Percentiles rank a stretch among this genome's conserved stretches.
phyloP scores from a whole-genome alignment of 2,113 vertebrate species.

The Meleagris gallopavo region DNA sequence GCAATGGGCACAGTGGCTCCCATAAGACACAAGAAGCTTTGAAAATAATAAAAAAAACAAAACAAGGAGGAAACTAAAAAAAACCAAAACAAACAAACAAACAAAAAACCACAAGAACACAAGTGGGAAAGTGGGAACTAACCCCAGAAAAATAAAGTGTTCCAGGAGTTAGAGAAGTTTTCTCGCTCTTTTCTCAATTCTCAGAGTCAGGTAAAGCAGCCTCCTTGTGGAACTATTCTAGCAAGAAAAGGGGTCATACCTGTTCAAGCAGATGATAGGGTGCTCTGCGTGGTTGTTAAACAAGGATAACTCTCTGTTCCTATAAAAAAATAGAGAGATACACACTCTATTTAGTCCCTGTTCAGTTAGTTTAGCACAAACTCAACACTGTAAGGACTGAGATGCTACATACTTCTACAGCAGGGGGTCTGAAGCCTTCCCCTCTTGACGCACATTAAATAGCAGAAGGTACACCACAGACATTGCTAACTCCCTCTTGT shows the following conservation, averaged over 20 bases:
- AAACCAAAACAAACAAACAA: no score
- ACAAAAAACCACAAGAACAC: background rate
- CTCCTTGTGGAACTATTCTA: background rate
- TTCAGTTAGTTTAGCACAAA: background rate
- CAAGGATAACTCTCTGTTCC: slow-evolving; percentile 48
- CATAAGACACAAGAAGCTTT: background rate
- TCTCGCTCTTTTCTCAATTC: background rate
- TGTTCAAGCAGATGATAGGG: slow-evolving; percentile 45
- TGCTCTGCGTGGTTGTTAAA: slow-evolving; percentile 41
- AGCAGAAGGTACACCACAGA: background rate
- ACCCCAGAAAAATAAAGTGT: background rate
- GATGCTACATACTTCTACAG: background rate
- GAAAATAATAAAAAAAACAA: background rate
- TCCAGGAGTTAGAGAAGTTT: background rate
- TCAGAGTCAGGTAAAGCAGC: background rate
- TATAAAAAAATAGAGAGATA: slow-evolving; percentile 39
- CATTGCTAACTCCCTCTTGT: background rate
- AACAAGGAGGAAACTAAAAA: background rate
- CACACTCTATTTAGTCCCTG: background rate
- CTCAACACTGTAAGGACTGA: background rate
- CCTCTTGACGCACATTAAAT: background rate
- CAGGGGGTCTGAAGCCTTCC: background rate
- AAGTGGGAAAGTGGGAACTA: background rate
- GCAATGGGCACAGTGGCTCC: background rate
- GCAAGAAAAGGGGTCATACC: slow-evolving; percentile 61